Percentiles rank a stretch among this genome's conserved stretches.
Evolutionary conservation across 2,888 invertebrate species (phyloP).

Genomic region (Chrysodeixis includens): DNA sequence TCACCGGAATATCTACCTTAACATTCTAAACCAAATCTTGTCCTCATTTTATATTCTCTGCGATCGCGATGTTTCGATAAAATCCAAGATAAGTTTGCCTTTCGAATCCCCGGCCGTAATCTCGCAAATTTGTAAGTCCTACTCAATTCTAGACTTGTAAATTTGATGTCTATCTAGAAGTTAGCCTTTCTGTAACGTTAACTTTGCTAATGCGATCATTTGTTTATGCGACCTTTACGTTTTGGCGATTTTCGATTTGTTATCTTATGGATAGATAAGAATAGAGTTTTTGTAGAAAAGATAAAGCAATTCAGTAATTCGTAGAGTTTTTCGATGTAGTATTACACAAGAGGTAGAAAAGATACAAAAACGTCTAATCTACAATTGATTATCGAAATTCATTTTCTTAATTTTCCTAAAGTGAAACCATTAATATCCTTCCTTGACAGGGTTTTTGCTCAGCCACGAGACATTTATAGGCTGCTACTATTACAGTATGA

Average conservation of each 20-base stretch:
- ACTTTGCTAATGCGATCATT: constrained; percentile 5
- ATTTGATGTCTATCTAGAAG: constrained; percentile 17
- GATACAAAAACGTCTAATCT: too few relatives aligned
- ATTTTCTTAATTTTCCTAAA: too few relatives aligned
- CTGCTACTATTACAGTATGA: too few relatives aligned
- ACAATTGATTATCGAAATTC: too few relatives aligned
- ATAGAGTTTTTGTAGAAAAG: background rate
- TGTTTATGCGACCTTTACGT: background rate
- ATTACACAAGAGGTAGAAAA: too few relatives aligned
- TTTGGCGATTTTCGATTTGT: background rate
- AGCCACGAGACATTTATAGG: too few relatives aligned
- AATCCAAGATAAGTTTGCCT: constrained; percentile 31
- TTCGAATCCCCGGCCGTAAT: constrained; percentile 23
- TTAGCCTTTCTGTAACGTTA: background rate
- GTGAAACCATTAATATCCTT: too few relatives aligned
- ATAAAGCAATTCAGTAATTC: background rate
- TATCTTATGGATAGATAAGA: background rate
- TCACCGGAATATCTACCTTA: constrained; percentile 26
- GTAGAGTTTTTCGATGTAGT: too few relatives aligned
- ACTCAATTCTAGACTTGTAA: constrained; percentile 24
- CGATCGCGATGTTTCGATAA: constrained; percentile 42
- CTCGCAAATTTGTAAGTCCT: constrained; percentile 22
- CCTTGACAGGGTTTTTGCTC: too few relatives aligned
- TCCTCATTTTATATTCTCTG: constrained; percentile 43
- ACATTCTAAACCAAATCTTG: constrained; percentile 1